These are phyloP conservation scores for Callithrix jacchus DNA, from an alignment of 2,113 vertebrate genomes.

Conservation along the genomic window DNA sequence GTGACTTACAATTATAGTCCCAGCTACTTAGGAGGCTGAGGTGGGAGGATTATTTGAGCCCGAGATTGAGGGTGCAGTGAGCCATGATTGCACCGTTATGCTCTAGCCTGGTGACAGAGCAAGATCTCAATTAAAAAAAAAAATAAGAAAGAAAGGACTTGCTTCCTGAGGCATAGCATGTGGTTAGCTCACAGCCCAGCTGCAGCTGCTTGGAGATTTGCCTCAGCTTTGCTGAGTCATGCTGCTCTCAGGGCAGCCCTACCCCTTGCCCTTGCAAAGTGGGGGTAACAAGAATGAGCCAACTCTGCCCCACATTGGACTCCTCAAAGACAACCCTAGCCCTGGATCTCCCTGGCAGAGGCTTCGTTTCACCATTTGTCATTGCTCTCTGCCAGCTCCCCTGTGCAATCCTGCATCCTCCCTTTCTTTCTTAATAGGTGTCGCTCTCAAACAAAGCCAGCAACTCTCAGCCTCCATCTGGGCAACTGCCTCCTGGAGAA, in stretches of 20 bases:
- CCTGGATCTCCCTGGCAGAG: neutral
- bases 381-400: neutral
- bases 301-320: rapidly evolving
- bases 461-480: neutral
- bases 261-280: neutral
- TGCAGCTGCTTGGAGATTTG: neutral
- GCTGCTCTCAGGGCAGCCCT: neutral
- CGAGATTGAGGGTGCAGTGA: too few species aligned
- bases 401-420: rapidly evolving
- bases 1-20: too few species aligned
- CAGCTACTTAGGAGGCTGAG: too few species aligned
- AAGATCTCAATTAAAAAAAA: too few species aligned
- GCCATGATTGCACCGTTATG: too few species aligned
- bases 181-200: neutral
- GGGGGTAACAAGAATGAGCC: too few species aligned
- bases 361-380: neutral
- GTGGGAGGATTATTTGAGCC: too few species aligned
- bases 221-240: neutral
- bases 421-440: neutral
- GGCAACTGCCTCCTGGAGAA: neutral
- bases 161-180: neutral
- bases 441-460: neutral
- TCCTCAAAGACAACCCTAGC: neutral
- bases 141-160: neutral
- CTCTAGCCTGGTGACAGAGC: too few species aligned